Evolutionary conservation across 2,888 invertebrate genomes (phyloP).

Genomic region (Quadroppia sp.): DNA sequence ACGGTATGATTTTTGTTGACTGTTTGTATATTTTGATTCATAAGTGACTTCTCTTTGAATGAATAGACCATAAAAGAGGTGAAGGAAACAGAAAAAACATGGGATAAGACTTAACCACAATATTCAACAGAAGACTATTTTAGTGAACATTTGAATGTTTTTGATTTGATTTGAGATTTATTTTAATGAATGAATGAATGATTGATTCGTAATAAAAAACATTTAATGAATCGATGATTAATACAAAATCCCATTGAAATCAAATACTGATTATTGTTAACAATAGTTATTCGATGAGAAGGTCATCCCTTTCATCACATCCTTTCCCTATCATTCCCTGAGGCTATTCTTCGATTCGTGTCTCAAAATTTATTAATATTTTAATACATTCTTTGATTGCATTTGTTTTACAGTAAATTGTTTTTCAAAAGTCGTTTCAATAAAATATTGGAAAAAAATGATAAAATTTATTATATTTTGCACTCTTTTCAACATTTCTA

Average conservation of each 20-base stretch:
- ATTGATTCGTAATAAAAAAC: slow-evolving; percentile 15
- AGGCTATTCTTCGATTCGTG: neutral
- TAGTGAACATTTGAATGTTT: neutral
- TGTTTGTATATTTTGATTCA: neutral
- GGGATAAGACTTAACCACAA: slow-evolving; percentile 45
- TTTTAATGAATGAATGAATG: neutral
- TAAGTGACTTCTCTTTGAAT: slow-evolving; percentile 12
- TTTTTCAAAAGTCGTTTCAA: neutral
- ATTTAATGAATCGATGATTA: too few species aligned
- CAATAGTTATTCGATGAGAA: too few species aligned
- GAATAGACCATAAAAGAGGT: slow-evolving; percentile 66
- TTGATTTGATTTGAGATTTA: neutral
- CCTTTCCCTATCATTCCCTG: slow-evolving; percentile 6
- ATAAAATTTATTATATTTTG: neutral
- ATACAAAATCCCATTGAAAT: too few species aligned
- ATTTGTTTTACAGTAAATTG: too few species aligned
- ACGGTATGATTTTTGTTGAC: slow-evolving; percentile 54
- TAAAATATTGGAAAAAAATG: neutral
- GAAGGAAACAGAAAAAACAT: slow-evolving; percentile 69
- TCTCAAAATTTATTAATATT: neutral
- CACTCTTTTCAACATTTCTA: neutral
- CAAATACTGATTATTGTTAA: too few species aligned
- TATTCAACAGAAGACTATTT: too few species aligned
- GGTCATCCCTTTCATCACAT: slow-evolving; percentile 23
- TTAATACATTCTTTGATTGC: too few species aligned